These are phyloP conservation scores for Amblyornis subalaris DNA, from an alignment of 2,113 vertebrate species.

Conservation along the genomic window DNA sequence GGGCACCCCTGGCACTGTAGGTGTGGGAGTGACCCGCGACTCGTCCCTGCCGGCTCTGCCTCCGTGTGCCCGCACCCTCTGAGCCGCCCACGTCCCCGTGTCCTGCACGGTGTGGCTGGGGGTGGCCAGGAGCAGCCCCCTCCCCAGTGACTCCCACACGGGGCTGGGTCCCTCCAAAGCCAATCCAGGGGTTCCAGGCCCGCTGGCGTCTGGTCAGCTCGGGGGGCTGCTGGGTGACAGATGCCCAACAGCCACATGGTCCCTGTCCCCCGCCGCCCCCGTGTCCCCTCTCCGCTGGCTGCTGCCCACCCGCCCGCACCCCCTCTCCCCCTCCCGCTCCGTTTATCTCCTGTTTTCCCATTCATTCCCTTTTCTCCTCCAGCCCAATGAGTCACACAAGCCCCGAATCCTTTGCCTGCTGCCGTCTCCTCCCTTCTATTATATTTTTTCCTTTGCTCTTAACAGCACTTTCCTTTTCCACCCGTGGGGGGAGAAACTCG, in stretches of 20 bases:
- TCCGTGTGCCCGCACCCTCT: neutral
- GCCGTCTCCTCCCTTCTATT: constrained; percentile 33
- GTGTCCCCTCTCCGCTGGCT: neutral
- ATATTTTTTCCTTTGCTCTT: constrained; percentile 51
- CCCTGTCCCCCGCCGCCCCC: neutral
- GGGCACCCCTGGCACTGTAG: no score
- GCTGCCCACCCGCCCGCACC: neutral
- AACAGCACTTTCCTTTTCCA: constrained; percentile 31
- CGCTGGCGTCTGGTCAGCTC: neutral
- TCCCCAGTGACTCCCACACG: neutral
- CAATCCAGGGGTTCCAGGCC: rapidly evolving
- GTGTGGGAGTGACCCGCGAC: neutral
- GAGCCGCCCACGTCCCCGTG: neutral
- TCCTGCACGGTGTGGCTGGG: neutral
- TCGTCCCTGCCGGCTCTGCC: rapidly evolving
- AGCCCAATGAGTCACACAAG: constrained; percentile 51
- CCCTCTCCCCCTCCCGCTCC: neutral
- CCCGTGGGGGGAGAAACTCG: neutral
- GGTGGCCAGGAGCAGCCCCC: neutral
- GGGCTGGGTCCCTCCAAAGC: neutral
- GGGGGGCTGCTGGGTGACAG: neutral
- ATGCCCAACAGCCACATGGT: neutral
- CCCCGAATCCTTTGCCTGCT: constrained; percentile 39
- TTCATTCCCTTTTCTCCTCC: constrained; percentile 44
- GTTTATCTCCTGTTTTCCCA: constrained; percentile 41